Evolutionary conservation across 2,888 invertebrate species (phyloP).

Genomic region (Endotricha flammealis): DNA sequence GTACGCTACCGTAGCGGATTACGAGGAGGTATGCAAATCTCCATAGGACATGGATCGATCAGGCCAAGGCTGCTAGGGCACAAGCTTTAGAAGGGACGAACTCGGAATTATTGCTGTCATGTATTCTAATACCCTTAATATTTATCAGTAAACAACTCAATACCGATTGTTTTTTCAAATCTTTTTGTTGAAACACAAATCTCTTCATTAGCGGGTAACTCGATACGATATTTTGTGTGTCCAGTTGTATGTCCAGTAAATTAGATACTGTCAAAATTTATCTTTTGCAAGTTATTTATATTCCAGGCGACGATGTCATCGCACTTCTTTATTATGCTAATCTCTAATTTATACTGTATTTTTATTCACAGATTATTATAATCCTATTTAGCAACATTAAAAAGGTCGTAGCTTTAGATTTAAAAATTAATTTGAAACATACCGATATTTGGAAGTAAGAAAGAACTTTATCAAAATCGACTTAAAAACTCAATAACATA

Average conservation of each 20-base stretch:
- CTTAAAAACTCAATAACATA: too few relatives aligned
- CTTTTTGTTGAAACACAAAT: not conserved
- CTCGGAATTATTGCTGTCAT: conserved; percentile 7
- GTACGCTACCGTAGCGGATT: not conserved
- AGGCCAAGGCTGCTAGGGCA: conserved; percentile 17
- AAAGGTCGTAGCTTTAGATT: too few relatives aligned
- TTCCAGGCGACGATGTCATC: conserved; percentile 24
- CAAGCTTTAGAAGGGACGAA: conserved; percentile 16
- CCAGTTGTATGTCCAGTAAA: not conserved
- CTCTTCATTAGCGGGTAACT: not conserved
- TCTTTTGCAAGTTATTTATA: conserved; percentile 4
- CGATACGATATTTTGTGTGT: too few relatives aligned
- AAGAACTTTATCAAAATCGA: too few relatives aligned
- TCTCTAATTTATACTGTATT: conserved; percentile 9
- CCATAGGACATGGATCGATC: conserved; percentile 14
- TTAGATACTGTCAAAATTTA: conserved; percentile 1
- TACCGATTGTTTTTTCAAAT: conserved; percentile 1
- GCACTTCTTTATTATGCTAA: conserved; percentile 34
- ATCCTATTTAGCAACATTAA: too few relatives aligned
- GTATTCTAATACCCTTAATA: not conserved
- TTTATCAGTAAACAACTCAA: not conserved
- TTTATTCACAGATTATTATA: too few relatives aligned
- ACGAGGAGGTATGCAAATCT: conserved; percentile 2
- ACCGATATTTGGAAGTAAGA: too few relatives aligned
- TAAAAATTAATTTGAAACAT: too few relatives aligned